Percentiles rank a stretch among this genome's conserved stretches.
phyloP scores from a whole-genome alignment of 2,797 vertebrate species.

The Orestias chungarensis region DNA sequence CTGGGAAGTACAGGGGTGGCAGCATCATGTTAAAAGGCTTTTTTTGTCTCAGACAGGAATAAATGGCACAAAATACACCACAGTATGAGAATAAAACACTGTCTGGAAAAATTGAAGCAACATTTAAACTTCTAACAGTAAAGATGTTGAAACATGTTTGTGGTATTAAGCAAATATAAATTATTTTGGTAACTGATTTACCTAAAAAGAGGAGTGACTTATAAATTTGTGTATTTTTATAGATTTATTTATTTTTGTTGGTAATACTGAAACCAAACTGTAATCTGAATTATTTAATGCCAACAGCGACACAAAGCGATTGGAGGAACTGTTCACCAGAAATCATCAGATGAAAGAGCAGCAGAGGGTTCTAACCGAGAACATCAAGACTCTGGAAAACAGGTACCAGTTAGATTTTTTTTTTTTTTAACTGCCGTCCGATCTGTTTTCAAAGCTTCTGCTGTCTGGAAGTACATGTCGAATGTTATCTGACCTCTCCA shows the following conservation, averaged over 20 bases:
- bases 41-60: too few relatives aligned
- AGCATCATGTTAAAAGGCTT: too few relatives aligned
- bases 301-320: slow-evolving; percentile 87
- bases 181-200: background rate
- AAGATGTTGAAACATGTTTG: too few relatives aligned
- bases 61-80: too few relatives aligned
- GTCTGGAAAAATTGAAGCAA: too few relatives aligned
- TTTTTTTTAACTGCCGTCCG: too few relatives aligned
- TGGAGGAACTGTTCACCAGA: slow-evolving; percentile 92
- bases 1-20: too few relatives aligned
- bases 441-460: too few relatives aligned
- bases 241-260: background rate
- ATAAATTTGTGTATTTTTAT: background rate
- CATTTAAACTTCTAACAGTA: too few relatives aligned
- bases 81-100: too few relatives aligned
- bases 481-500: too few relatives aligned
- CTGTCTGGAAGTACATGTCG: too few relatives aligned
- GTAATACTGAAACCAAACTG: background rate
- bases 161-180: background rate
- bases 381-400: slow-evolving; percentile 93
- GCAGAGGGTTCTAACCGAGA: slow-evolving; percentile 90
- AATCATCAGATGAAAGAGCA: slow-evolving; percentile 96
- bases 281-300: background rate
- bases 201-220: background rate
- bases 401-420: slow-evolving; percentile 84